Evolutionary conservation across 2,113 vertebrate genomes (phyloP).

Genomic region (Suricata suricatta): DNA sequence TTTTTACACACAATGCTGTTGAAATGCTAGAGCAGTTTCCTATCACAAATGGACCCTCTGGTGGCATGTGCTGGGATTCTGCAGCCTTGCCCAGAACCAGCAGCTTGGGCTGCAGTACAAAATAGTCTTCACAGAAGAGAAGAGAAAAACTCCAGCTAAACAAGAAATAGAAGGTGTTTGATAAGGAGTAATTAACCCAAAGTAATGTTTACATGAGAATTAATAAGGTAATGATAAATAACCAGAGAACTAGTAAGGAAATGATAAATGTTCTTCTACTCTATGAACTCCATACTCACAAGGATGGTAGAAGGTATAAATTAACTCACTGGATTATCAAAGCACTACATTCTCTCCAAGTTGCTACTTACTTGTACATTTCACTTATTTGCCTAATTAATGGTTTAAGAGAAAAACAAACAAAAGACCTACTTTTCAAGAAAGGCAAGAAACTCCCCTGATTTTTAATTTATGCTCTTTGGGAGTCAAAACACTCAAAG

Average conservation of each 20-base stretch:
- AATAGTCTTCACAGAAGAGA: background rate
- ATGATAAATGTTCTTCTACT: background rate
- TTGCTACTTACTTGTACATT: background rate
- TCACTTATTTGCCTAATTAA: background rate
- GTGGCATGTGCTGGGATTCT: background rate
- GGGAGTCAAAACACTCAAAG: background rate
- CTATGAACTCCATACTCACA: background rate
- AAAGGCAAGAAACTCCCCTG: background rate
- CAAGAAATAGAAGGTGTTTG: background rate
- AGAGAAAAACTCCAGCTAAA: background rate
- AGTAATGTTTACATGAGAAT: background rate
- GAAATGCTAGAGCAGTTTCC: background rate
- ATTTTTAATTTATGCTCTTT: background rate
- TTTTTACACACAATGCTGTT: constrained; percentile 8
- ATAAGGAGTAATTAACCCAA: background rate
- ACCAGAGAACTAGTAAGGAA: background rate
- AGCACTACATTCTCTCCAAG: background rate
- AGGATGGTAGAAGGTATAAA: background rate
- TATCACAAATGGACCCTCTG: background rate
- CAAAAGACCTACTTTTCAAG: background rate
- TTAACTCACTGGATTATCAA: background rate
- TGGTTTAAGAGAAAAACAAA: background rate
- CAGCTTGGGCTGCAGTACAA: background rate
- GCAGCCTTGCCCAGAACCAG: background rate
- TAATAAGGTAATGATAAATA: background rate